These are phyloP conservation scores for Xiphorhynchus erythropygius DNA, from an alignment of 2,797 vertebrate genomes.

Conservation along the genomic window DNA sequence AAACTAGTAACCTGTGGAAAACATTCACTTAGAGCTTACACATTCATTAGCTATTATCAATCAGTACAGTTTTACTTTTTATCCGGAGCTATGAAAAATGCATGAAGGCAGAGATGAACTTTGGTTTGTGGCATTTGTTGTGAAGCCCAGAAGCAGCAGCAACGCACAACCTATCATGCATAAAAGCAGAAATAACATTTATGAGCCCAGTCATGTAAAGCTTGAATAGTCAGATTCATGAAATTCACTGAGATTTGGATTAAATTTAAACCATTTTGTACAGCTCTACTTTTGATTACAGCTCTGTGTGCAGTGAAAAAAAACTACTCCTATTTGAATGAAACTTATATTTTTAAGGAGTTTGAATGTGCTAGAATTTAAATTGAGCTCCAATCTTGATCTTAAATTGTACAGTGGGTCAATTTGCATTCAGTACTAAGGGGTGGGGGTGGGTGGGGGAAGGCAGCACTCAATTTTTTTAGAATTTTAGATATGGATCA, in stretches of 20 bases:
- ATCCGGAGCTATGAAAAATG: slow-evolving; percentile 43
- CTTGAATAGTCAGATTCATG: slow-evolving; percentile 72
- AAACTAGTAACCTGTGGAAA: slow-evolving; percentile 18
- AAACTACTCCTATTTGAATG: slow-evolving; percentile 37
- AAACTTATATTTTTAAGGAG: slow-evolving; percentile 61
- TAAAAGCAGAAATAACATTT: slow-evolving; percentile 71
- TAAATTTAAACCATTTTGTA: slow-evolving; percentile 72
- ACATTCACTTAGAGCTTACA: slow-evolving; percentile 7
- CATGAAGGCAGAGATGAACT: slow-evolving; percentile 19
- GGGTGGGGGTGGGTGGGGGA: not conserved
- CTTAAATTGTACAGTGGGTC: not conserved
- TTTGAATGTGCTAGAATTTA: slow-evolving; percentile 56
- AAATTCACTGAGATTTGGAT: slow-evolving; percentile 74
- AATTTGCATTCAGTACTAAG: slow-evolving; percentile 30
- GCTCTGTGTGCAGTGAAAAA: slow-evolving; percentile 53
- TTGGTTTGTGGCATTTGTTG: not conserved
- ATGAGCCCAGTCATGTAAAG: slow-evolving; percentile 57
- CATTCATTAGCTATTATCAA: slow-evolving; percentile 63
- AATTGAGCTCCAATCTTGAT: slow-evolving; percentile 57
- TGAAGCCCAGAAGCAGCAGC: slow-evolving; percentile 11
- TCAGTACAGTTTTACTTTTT: slow-evolving; percentile 60
- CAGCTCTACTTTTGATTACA: slow-evolving; percentile 68
- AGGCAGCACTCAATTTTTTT: not conserved
- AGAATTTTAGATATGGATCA: not conserved
- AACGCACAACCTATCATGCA: slow-evolving; percentile 12